Conservation (phyloP, 2,113 vertebrate species). For the Tautogolabrus adspersus region DNA sequence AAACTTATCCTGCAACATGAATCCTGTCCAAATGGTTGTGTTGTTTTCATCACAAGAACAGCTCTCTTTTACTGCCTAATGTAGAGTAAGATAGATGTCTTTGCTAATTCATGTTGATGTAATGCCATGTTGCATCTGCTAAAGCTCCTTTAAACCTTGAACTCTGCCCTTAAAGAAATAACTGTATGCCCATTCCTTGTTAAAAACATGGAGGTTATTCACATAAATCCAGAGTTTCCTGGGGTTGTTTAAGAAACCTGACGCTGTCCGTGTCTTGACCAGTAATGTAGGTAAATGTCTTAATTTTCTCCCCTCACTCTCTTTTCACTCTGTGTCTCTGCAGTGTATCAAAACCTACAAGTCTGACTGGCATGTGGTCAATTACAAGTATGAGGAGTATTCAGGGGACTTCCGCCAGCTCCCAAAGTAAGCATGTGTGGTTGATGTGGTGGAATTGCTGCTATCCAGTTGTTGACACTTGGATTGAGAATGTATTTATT, state of each 20-base stretch:
- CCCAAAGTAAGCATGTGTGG: conserved; percentile 87
- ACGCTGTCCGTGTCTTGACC: conserved; percentile 6
- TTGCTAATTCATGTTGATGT: not conserved
- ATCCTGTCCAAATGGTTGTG: not conserved
- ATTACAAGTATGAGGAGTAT: conserved; percentile 96
- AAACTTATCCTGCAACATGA: no score
- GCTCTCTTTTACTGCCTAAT: not conserved
- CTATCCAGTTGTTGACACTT: no score
- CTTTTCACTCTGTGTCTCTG: conserved; percentile 32
- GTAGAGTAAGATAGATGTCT: not conserved
- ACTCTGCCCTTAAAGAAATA: not conserved
- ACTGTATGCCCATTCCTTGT: not conserved
- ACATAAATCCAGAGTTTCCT: not conserved
- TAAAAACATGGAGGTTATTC: not conserved
- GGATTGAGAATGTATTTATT: no score
- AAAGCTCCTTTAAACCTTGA: not conserved
- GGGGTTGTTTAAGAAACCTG: conserved; percentile 17
- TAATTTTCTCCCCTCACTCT: conserved; percentile 14
- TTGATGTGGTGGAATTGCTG: not conserved
- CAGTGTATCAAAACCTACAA: conserved; percentile 98
- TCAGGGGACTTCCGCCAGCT: conserved; percentile 98
- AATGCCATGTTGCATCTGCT: not conserved
- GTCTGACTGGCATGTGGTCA: conserved; percentile 96
- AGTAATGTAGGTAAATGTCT: not conserved
- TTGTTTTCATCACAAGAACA: not conserved